Evolutionary conservation across 2,113 vertebrate species (phyloP).

Genomic region (Cololabis saira): DNA sequence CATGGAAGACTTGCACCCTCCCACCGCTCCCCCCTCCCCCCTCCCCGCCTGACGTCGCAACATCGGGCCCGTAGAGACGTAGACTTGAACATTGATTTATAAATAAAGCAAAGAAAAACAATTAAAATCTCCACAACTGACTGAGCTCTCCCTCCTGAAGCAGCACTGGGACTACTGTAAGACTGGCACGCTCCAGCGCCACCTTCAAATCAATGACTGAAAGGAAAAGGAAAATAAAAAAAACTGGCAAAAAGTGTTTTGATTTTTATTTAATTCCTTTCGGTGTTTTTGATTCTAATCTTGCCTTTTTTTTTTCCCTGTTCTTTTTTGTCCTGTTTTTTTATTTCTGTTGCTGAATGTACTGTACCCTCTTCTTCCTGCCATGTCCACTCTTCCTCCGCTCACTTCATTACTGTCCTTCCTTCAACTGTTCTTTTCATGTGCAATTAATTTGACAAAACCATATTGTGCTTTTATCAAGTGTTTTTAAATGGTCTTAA

Average conservation of each 20-base stretch:
- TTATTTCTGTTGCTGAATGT: constrained; percentile 73
- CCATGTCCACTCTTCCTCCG: constrained; percentile 34
- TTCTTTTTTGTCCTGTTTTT: constrained; percentile 13
- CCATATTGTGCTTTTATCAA: constrained; percentile 84
- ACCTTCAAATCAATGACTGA: constrained; percentile 53
- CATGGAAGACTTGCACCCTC: constrained; percentile 68
- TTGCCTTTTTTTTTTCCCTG: constrained; percentile 52
- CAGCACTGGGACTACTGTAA: constrained; percentile 42
- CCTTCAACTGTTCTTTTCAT: constrained; percentile 70
- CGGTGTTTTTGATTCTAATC: constrained; percentile 67
- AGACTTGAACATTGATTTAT: constrained; percentile 70
- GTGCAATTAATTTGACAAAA: constrained; percentile 86
- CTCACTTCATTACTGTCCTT: constrained; percentile 37
- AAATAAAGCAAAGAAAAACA: constrained; percentile 62
- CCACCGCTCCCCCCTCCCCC: constrained; percentile 49
- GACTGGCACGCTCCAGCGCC: constrained; percentile 29
- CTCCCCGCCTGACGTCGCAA: constrained; percentile 34
- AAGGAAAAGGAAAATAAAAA: constrained; percentile 18
- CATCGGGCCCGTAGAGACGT: constrained; percentile 64
- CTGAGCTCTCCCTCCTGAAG: constrained; percentile 33
- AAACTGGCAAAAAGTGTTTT: constrained; percentile 61
- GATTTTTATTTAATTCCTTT: constrained; percentile 77
- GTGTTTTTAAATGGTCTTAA: constrained; percentile 78
- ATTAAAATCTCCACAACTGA: constrained; percentile 52
- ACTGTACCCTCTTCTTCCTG: constrained; percentile 61